phyloP scores from a whole-genome alignment of 2,888 invertebrate genomes.

The Ormyrus pomaceus region DNA sequence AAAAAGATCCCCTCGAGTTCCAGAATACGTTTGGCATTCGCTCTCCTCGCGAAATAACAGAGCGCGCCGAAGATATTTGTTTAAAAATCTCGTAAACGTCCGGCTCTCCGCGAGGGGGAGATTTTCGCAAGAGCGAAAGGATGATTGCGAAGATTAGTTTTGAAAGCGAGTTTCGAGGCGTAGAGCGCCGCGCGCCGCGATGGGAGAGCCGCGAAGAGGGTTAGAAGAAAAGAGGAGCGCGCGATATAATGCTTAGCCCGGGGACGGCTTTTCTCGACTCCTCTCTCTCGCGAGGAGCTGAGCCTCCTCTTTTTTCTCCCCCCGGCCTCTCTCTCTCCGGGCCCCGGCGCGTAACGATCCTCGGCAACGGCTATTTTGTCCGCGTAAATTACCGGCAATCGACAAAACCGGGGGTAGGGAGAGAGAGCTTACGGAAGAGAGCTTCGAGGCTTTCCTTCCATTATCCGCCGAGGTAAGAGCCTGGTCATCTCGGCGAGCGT shows the following conservation, averaged over 20 bases:
- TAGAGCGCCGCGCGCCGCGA: too few species aligned
- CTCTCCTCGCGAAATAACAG: too few species aligned
- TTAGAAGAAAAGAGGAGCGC: not conserved
- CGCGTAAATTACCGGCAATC: slow-evolving; percentile 66
- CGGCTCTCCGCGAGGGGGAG: too few species aligned
- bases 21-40: too few species aligned
- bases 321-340: not conserved
- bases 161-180: not conserved
- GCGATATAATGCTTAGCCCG: slow-evolving; percentile 18
- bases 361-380: slow-evolving; percentile 62
- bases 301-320: slow-evolving; percentile 2
- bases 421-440: not conserved
- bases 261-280: slow-evolving; percentile 20
- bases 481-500: slow-evolving; percentile 15
- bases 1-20: too few species aligned
- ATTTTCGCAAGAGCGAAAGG: slow-evolving; percentile 1
- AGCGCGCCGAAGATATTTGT: slow-evolving; percentile 16
- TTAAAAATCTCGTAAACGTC: slow-evolving; percentile 14
- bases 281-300: not conserved
- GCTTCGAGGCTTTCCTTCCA: slow-evolving; percentile 26
- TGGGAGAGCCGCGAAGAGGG: not conserved
- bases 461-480: slow-evolving; percentile 21
- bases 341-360: slow-evolving; percentile 49
- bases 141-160: slow-evolving; percentile 40
- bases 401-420: slow-evolving; percentile 13